These are phyloP conservation scores for Cygnus atratus DNA, from an alignment of 2,113 vertebrate genomes.

Conservation along the genomic window DNA sequence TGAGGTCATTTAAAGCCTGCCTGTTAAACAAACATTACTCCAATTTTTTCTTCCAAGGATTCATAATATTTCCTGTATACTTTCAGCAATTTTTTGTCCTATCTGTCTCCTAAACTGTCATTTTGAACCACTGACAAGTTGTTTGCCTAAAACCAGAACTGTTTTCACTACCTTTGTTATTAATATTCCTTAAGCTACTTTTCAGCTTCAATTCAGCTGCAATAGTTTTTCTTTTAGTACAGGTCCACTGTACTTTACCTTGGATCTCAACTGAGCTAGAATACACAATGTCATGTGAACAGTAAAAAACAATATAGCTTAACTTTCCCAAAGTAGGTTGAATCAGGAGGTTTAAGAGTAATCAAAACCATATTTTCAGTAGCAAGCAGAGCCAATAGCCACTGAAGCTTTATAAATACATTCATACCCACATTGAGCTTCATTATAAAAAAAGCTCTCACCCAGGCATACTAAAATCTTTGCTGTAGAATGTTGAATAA, in stretches of 20 bases:
- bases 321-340: constrained; percentile 55
- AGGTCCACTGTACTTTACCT: not conserved
- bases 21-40: constrained; percentile 16
- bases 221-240: constrained; percentile 36
- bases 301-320: constrained; percentile 54
- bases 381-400: constrained; percentile 60
- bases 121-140: not conserved
- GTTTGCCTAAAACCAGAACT: constrained; percentile 51
- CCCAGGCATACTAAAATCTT: constrained; percentile 3
- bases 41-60: not conserved
- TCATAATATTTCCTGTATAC: constrained; percentile 9
- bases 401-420: constrained; percentile 56
- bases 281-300: constrained; percentile 37
- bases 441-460: constrained; percentile 50
- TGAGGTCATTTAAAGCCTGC: constrained; percentile 5
- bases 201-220: constrained; percentile 31
- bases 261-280: constrained; percentile 43
- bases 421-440: constrained; percentile 20
- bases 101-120: not conserved
- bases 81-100: constrained; percentile 9
- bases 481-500: not conserved
- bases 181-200: constrained; percentile 57
- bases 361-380: constrained; percentile 73
- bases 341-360: constrained; percentile 70
- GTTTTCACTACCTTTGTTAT: constrained; percentile 51